Evolutionary conservation across 1,140 invertebrate genomes (phyloP), one percentile per base, ranked within the genome.

Genomic region (Papilio polyxenes): DNA sequence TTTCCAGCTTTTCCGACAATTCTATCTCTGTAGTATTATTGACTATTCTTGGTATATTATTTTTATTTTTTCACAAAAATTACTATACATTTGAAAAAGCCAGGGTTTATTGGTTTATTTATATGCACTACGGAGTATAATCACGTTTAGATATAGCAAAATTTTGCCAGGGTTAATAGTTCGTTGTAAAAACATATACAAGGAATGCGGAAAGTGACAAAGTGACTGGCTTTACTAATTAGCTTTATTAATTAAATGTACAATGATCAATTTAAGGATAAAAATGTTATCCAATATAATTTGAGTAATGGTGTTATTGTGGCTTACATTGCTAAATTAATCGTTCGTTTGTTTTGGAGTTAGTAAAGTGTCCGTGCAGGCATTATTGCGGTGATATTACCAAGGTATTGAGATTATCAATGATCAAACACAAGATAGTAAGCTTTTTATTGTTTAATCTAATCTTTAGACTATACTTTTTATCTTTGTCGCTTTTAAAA

Each of bases 371-470:
- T 80, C 78, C 78, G 84, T 84, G 84, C 80, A 82, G 72, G 81
- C 81, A 84, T 83, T 83, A 82, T 82, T 82, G 84, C 83, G 62
- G 59, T 84, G 81, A 84, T 84, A 79, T 82, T 79, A 75, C 48
- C 78, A 62, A 9, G 49, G 78, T 65, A 80, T 80, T 80, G 69
- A 80, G 83, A 88, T 89, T 88, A 89, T 86, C 85, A 87, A 81
- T 56, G 82, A 81, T 87, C 84, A 88, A 85, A 89, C 85, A 88
- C 79, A 84, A 87, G 87, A 88, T 88, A 84, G 83, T 88, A 84
- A 80, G 80, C 74, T 84, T 87, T 88, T 86, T 87, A 85, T 83
- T 80, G 82, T 85, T 84, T 89, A 84, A 89, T 85, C 87, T 89
- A 87, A 89, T 89, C 88, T 72, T 72, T 87, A 80, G 75, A 79